Evolutionary conservation across 1,140 invertebrate genomes (phyloP).

Genomic region (Drosophila tropicalis): DNA sequence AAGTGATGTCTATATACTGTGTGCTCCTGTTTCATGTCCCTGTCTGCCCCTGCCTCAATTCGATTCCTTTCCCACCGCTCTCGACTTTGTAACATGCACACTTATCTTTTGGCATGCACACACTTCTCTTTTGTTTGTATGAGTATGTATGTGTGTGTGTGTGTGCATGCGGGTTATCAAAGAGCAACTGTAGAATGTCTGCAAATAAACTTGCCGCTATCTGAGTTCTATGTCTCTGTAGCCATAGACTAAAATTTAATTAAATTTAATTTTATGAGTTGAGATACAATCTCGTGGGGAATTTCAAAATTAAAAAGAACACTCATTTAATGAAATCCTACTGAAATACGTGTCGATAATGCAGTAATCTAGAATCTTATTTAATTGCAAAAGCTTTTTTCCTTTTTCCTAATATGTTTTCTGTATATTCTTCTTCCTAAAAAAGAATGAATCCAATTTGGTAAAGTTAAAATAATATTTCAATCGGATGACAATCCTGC

Average conservation of each 20-base stretch:
- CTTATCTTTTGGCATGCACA: constrained; percentile 54
- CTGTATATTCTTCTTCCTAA: no score
- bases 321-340: constrained; percentile 14
- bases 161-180: constrained; percentile 50
- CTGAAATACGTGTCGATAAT: neutral
- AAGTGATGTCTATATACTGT: constrained; percentile 6
- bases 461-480: no score
- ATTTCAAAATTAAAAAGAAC: constrained; percentile 3
- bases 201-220: constrained; percentile 69
- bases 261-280: constrained; percentile 74
- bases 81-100: constrained; percentile 42
- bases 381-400: neutral
- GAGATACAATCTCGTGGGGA: constrained; percentile 25
- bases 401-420: no score
- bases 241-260: constrained; percentile 71
- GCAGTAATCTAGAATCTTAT: neutral
- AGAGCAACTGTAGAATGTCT: constrained; percentile 53
- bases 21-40: neutral
- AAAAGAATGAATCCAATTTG: no score
- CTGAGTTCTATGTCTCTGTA: constrained; percentile 56
- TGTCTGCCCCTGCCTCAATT: neutral
- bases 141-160: constrained; percentile 23
- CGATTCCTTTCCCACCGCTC: neutral
- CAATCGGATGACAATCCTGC: no score
- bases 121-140: constrained; percentile 17